Conservation (phyloP, 1,140 invertebrate species). For the Sweltsa coloradensis region DNA sequence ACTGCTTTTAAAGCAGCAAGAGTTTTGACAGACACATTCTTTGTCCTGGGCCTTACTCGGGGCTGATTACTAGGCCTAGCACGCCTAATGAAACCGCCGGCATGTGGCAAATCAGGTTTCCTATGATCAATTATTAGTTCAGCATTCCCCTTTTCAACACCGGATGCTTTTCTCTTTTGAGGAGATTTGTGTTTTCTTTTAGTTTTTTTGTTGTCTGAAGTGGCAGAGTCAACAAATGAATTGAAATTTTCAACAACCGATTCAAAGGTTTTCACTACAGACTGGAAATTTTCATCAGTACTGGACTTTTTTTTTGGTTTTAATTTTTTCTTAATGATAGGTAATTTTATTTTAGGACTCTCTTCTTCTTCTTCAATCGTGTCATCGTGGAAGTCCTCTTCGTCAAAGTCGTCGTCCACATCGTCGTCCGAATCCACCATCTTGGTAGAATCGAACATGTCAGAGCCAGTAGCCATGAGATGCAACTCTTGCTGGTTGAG, state of each 20-base stretch:
- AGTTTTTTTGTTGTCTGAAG: slow-evolving; percentile 28
- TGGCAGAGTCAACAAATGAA: slow-evolving; percentile 30
- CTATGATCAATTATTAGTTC: slow-evolving; percentile 28
- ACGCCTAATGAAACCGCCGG: slow-evolving; percentile 26
- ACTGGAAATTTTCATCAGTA: slow-evolving; percentile 27
- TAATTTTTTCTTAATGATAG: slow-evolving; percentile 16
- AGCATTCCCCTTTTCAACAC: slow-evolving; percentile 17
- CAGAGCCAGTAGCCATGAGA: slow-evolving; percentile 26
- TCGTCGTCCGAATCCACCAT: slow-evolving; percentile 36
- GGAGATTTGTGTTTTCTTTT: slow-evolving; percentile 19
- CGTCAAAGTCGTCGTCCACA: slow-evolving; percentile 26
- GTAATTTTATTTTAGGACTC: no score
- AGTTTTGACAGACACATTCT: slow-evolving; percentile 22
- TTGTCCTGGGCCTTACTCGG: slow-evolving; percentile 12
- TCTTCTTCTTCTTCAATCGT: no score
- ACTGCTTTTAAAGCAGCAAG: slow-evolving; percentile 17
- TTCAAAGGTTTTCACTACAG: slow-evolving; percentile 36
- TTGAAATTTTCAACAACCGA: slow-evolving; percentile 40
- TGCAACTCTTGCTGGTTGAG: slow-evolving; percentile 49
- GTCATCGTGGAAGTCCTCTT: slow-evolving; percentile 30
- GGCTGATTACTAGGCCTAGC: slow-evolving; percentile 7
- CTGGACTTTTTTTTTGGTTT: slow-evolving; percentile 8
- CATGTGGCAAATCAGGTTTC: slow-evolving; percentile 39
- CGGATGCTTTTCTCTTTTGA: slow-evolving; percentile 17
- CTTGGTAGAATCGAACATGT: slow-evolving; percentile 31